A percentile compares a stretch with the other conserved stretches of the same genome.
Evolutionary conservation across 2,888 invertebrate species (phyloP).

Genomic region (Drosophila planitibia): DNA sequence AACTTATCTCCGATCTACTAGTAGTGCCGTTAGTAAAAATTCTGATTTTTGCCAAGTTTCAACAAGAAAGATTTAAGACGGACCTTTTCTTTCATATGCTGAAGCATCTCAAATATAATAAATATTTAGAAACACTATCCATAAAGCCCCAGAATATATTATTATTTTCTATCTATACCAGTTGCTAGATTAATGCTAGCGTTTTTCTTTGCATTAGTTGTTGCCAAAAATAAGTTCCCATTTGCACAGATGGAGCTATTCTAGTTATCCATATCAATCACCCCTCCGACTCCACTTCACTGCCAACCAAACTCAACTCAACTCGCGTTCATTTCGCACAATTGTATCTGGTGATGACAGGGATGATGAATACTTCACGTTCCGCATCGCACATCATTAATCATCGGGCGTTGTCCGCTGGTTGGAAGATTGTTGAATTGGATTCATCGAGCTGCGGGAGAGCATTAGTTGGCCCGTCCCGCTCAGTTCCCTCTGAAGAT

Average conservation of each 20-base stretch:
- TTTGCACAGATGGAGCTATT: slow-evolving; percentile 24
- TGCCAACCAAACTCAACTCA: not conserved
- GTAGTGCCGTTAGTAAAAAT: no score
- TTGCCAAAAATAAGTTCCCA: not conserved
- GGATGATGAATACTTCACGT: slow-evolving; percentile 66
- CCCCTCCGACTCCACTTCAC: no score
- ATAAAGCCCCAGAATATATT: not conserved
- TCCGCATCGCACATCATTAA: slow-evolving; percentile 57
- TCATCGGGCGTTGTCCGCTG: slow-evolving; percentile 53
- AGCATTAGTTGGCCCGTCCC: slow-evolving; percentile 28
- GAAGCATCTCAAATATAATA: not conserved
- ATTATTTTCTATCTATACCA: not conserved
- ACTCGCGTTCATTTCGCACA: slow-evolving; percentile 51
- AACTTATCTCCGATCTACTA: not conserved
- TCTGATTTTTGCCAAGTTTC: not conserved
- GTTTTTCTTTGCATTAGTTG: not conserved
- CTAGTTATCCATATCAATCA: slow-evolving; percentile 24
- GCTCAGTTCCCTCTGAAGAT: slow-evolving; percentile 24
- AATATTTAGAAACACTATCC: not conserved
- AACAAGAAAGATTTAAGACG: no score
- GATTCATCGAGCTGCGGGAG: slow-evolving; percentile 52
- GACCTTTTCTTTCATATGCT: not conserved
- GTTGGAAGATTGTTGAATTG: slow-evolving; percentile 44
- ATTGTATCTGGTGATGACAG: slow-evolving; percentile 65
- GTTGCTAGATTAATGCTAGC: not conserved